Base-by-base conservation (phyloP, 1,140 invertebrate species). In the Drosophila subpulchrella region DNA sequence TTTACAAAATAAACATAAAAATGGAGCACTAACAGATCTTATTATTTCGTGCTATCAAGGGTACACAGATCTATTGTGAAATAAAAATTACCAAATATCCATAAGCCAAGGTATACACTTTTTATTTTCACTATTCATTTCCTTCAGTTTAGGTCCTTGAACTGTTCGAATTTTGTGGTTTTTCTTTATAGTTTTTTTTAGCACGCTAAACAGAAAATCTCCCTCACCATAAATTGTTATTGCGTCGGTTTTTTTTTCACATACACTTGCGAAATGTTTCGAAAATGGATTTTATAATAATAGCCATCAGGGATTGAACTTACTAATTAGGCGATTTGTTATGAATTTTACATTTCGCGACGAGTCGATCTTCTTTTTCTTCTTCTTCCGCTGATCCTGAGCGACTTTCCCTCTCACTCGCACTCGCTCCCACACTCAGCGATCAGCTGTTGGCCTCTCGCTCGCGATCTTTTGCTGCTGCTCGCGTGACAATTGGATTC, bases 401-500 rank as follows among this genome's bases (percentile, higher is more conserved):
- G 50, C 32, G 42, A 36, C 59, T 44, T 13, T 51, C 27, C 24
- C 56, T 60, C 47, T 36, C 41, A 30, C 15, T 30, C 20, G 54
- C 55, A 63, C 55, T 20, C 51, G 15, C 34, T 20, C 39, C 36
- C 41, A 58, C 24, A 57, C 27, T 34, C 68, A 51, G 41, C 61
- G 75, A 71, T 71, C 74, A 70, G 75, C 74, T 77, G 63, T 48
- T 42, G 20, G 38, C 44, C 11, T 32, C 34, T 46, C 62, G 38
- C 20, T 47, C 32, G 51, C 36, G 48, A 70, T 78, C 82, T 73
- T 59, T 27, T 60, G 82, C 50, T 62, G 68, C 57, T 62, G 42
- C 74, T 84, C 73, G 80, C 85, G 84, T 81, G 84, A 75, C 84
- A 89, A 84, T 81, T 72, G 70, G 60, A 72, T 73, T 62, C 77